Evolutionary conservation across 2,888 invertebrate species (phyloP).

Genomic region (Hofmannophila pseudospretella): DNA sequence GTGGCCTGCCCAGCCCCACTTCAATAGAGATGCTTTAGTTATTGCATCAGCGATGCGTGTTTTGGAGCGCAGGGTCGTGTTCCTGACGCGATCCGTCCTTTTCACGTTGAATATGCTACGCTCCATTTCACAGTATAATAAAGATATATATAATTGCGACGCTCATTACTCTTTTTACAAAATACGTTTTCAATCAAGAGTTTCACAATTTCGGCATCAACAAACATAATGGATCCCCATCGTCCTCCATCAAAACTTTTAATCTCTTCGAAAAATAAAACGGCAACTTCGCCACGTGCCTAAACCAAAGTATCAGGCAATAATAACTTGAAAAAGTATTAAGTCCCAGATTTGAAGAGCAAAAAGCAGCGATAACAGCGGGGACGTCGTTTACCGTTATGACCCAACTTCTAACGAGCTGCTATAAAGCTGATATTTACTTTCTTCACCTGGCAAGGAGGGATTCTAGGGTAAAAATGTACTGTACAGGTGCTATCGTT

Average conservation of each 20-base stretch:
- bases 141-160: no score
- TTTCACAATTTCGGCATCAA: no score
- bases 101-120: no score
- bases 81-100: no score
- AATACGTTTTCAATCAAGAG: no score
- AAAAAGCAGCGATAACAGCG: slow-evolving; percentile 52
- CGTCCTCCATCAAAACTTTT: neutral
- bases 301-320: slow-evolving; percentile 41
- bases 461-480: slow-evolving; percentile 42
- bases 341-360: slow-evolving; percentile 54
- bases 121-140: no score
- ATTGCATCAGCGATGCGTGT: no score
- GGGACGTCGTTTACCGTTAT: slow-evolving; percentile 61
- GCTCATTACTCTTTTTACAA: no score
- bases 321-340: slow-evolving; percentile 54
- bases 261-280: slow-evolving; percentile 1
- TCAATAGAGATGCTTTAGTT: no score
- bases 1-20: no score
- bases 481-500: slow-evolving; percentile 33
- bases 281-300: slow-evolving; percentile 6
- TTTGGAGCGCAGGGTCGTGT: no score
- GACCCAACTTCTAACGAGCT: slow-evolving; percentile 68
- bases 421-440: slow-evolving; percentile 70
- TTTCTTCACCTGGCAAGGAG: slow-evolving; percentile 39
- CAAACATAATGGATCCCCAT: no score